These are phyloP conservation scores for Sterrhoptilus dennistouni DNA, from an alignment of 2,113 vertebrate species.

Conservation along the genomic window DNA sequence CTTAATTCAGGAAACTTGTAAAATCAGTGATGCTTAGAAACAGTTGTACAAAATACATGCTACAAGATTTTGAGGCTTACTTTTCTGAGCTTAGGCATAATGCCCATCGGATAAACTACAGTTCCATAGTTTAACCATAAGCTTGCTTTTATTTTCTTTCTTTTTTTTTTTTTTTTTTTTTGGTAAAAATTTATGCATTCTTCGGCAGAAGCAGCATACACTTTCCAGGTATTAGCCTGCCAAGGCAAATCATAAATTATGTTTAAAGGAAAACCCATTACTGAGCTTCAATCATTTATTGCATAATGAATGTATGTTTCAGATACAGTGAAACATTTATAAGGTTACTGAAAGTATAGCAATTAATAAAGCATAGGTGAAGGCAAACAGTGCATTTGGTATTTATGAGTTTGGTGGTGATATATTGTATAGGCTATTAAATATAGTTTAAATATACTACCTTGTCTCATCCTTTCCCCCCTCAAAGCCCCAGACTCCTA, in stretches of 20 bases:
- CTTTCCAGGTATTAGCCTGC: neutral
- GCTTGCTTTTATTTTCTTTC: rapidly evolving
- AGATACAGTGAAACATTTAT: conserved; percentile 37
- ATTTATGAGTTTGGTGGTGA: conserved; percentile 18
- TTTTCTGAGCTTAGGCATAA: neutral
- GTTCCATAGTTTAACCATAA: neutral
- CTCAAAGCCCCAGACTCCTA: neutral
- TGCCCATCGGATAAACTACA: neutral
- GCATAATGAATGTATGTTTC: conserved; percentile 26
- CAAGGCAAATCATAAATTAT: conserved; percentile 31
- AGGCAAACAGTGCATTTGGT: neutral
- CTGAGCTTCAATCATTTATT: conserved; percentile 35
- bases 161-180: too few relatives aligned
- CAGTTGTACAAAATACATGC: neutral
- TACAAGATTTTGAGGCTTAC: neutral
- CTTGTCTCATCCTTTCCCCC: neutral
- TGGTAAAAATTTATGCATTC: neutral
- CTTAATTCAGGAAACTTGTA: neutral
- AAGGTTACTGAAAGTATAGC: conserved; percentile 18
- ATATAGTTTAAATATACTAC: neutral
- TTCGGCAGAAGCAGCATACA: neutral
- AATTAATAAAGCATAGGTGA: conserved; percentile 40
- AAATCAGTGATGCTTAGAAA: neutral
- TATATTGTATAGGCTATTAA: neutral
- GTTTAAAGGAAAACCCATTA: conserved; percentile 17